Percentiles rank a stretch among this genome's conserved stretches.
phyloP scores from a whole-genome alignment of 37 sponge, comb jelly and placozoan species.

The Oscarella lobularis region DNA sequence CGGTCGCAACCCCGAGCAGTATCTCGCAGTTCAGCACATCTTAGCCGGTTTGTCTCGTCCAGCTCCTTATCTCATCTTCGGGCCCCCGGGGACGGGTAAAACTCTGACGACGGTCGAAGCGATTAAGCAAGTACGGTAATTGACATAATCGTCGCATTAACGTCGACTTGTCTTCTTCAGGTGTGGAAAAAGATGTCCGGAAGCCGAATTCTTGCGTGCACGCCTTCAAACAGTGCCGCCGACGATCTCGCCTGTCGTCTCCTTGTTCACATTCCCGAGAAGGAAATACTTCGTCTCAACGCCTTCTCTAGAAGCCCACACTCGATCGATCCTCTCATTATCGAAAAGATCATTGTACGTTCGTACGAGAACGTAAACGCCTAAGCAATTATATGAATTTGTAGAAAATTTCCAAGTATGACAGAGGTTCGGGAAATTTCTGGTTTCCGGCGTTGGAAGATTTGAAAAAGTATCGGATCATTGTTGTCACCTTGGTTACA shows the following conservation, averaged over 20 bases:
- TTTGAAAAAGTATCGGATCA: not conserved
- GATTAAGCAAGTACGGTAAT: not conserved
- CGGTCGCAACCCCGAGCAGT: conserved; percentile 12
- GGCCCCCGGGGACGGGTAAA: conserved; percentile 78
- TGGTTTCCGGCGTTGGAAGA: not conserved
- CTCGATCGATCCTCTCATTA: too few relatives aligned
- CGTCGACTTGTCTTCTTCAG: not conserved
- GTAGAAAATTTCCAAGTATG: not conserved
- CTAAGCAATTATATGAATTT: too few relatives aligned
- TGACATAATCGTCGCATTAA: not conserved
- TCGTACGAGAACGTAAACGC: too few relatives aligned
- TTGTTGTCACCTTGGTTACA: not conserved
- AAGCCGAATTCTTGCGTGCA: conserved; percentile 2
- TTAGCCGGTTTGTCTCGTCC: conserved; percentile 43
- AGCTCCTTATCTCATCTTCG: conserved; percentile 62
- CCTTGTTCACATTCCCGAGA: not conserved
- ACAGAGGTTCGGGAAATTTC: not conserved
- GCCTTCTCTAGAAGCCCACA: not conserved
- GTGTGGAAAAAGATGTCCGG: not conserved
- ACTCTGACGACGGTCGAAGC: conserved; percentile 62
- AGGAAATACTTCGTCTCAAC: not conserved
- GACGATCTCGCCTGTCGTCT: not conserved
- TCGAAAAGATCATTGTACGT: too few relatives aligned
- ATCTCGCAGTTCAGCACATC: conserved; percentile 33
- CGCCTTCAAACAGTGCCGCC: conserved; percentile 3